phyloP scores from a whole-genome alignment of 2,113 vertebrate genomes.

The Aythya baeri region DNA sequence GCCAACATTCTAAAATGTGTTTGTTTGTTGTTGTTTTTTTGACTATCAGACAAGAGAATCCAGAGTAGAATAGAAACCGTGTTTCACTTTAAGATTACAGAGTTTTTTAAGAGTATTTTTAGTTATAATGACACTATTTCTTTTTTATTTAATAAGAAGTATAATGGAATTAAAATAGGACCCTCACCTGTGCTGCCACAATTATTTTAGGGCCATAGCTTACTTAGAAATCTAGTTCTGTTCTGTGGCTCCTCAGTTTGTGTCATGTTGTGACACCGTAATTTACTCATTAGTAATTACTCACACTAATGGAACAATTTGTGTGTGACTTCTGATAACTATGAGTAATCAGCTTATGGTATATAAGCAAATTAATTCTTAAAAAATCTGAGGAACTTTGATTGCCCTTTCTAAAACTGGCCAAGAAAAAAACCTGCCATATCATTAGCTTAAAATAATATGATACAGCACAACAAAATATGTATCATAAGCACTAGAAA shows the following conservation, averaged over 20 bases:
- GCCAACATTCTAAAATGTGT: neutral
- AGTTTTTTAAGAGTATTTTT: neutral
- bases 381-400: neutral
- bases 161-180: neutral
- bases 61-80: neutral
- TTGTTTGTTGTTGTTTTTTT: neutral
- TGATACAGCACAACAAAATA: neutral
- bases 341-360: slow-evolving; percentile 4
- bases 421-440: neutral
- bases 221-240: neutral
- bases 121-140: neutral
- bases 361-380: neutral
- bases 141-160: neutral
- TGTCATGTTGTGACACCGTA: neutral
- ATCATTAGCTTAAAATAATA: neutral
- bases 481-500: neutral
- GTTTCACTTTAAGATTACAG: neutral
- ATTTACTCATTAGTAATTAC: slow-evolving; percentile 1
- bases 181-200: neutral
- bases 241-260: neutral
- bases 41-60: neutral
- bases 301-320: slow-evolving; percentile 28
- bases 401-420: neutral
- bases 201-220: neutral
- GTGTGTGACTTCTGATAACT: neutral